Evolutionary conservation across 2,888 invertebrate species (phyloP), one percentile per base, ranked within the genome.

Genomic region (Sesamia inferens): DNA sequence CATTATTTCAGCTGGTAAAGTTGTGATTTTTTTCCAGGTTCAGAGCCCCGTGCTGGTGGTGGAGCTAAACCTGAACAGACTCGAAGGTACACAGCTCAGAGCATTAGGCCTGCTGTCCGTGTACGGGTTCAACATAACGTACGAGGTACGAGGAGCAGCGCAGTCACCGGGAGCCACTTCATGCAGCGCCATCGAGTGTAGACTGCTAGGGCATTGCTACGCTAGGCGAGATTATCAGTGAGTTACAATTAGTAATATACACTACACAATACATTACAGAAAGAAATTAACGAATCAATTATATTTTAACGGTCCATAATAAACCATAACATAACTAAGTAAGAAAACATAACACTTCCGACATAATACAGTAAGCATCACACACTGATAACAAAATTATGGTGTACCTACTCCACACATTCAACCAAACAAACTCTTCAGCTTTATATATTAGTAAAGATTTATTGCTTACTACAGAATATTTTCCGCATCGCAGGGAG

Each of bases 41-140:
- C 91, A 97, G 97, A 93, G 98, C 86, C 98, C 98, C 68, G 98
- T 97, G 84, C 95, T 99, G 81, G 98, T 98, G 72, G 97, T 99
- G 80, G 98, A 98, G 82, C 97, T 99, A 87, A 95, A 97, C 59
- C 96, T 99, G 87, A 96, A 97, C 85, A 96, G 97, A 42, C 94
- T 98, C 76, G 98, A 98, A 90, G 98, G 98, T 14, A 98, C 98
- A 47, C 98, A 99, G 94, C 96, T 99, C 72, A 96, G 99, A 7
- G 98, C 98, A 0, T 95, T 98, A 81, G 97, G 98, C 71, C 96
- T 99, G 51, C 96, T 99, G 76, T 98, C 98, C 81, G 98, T 99
- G 57, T 99, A 98, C 90, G 99, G 99, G 19, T 99, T 99, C 95
- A 99, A 99, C 95, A 97, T 99, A 87, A 99, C 99, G 44, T 99